Conservation (phyloP, 1,140 invertebrate species). For the Matsumurasca onukii region DNA sequence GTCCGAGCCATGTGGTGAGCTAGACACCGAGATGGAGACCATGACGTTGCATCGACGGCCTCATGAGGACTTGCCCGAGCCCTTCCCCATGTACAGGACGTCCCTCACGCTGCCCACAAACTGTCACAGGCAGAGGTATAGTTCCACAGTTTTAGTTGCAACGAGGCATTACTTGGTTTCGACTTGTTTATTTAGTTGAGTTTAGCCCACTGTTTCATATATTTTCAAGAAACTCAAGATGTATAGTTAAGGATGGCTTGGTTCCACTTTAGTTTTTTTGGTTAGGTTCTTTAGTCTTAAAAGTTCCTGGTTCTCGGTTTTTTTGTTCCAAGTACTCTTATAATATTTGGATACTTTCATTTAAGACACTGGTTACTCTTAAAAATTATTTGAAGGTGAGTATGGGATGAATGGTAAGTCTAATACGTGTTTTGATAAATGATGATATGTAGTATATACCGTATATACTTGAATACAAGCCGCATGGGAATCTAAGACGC, state of each 20-base stretch:
- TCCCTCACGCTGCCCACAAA: conserved; percentile 67
- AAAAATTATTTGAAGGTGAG: no score
- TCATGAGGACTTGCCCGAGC: conserved; percentile 47
- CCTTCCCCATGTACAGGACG: conserved; percentile 58
- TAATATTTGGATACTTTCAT: no score
- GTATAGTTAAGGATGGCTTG: background rate
- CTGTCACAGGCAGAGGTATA: conserved; percentile 59
- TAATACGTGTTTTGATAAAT: no score
- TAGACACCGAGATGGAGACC: conserved; percentile 63
- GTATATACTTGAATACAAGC: no score
- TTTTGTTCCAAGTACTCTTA: background rate
- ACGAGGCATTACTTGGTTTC: background rate
- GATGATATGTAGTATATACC: no score
- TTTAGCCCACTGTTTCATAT: background rate
- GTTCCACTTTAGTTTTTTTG: background rate
- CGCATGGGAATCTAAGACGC: no score
- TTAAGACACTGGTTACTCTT: no score
- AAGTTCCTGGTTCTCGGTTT: background rate
- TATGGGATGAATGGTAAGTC: no score
- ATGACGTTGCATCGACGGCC: conserved; percentile 57
- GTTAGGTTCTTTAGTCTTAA: no score
- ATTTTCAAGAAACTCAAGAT: background rate
- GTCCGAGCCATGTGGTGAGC: conserved; percentile 56
- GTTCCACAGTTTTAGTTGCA: background rate
- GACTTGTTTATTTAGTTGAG: background rate